phyloP scores from a whole-genome alignment of 2,113 vertebrate genomes.

The Varanus salvator region DNA sequence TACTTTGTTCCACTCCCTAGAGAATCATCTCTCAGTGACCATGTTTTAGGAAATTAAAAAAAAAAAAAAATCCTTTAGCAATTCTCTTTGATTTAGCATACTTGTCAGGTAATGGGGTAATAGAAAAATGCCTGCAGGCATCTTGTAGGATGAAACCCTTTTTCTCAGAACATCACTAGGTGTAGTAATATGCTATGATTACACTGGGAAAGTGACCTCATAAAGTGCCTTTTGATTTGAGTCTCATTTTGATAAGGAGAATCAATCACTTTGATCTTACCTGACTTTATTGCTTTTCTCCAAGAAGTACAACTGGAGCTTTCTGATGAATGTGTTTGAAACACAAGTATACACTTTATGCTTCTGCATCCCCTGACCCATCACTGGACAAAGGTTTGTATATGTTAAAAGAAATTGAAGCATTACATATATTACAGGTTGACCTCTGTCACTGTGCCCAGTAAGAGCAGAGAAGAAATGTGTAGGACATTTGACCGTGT shows the following conservation, averaged over 20 bases:
- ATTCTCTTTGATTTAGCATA: slow-evolving; percentile 1
- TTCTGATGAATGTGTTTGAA: slow-evolving; percentile 36
- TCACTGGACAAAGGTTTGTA: slow-evolving; percentile 9
- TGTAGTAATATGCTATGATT: slow-evolving; percentile 7
- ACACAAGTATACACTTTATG: background rate
- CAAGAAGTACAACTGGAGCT: background rate
- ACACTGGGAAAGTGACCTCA: slow-evolving; percentile 12
- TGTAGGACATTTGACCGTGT: slow-evolving; percentile 37
- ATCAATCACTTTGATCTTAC: slow-evolving; percentile 2
- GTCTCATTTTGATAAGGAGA: slow-evolving; percentile 20
- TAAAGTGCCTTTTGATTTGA: slow-evolving; percentile 18
- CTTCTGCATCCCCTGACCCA: background rate
- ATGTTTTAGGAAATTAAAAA: background rate
- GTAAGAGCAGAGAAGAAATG: background rate
- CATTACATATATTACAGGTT: background rate
- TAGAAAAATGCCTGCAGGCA: background rate
- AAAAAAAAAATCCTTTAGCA: background rate
- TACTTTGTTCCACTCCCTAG: background rate
- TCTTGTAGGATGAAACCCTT: background rate
- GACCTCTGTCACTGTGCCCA: background rate
- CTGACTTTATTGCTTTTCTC: slow-evolving; percentile 7
- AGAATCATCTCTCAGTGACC: background rate
- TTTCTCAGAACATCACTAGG: background rate
- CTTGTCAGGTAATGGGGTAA: background rate
- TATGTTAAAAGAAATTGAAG: background rate